phyloP scores from a whole-genome alignment of 2,888 invertebrate genomes.

The Habrosyne pyritoides region DNA sequence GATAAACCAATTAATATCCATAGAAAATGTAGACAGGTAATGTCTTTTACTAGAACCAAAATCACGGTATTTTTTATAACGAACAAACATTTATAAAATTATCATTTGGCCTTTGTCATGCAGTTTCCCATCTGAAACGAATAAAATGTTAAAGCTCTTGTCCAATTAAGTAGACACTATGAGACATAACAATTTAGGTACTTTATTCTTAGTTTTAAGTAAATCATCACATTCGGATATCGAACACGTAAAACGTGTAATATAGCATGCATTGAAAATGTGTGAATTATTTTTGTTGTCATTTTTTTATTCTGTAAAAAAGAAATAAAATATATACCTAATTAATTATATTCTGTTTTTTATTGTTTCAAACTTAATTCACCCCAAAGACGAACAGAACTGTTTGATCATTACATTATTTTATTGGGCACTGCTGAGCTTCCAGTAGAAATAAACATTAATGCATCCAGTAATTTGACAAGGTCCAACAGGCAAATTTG shows the following conservation, averaged over 20 bases:
- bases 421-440: too few species aligned
- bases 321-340: constrained; percentile 36
- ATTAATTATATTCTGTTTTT: constrained; percentile 24
- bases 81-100: too few species aligned
- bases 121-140: not conserved
- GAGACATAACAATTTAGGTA: not conserved
- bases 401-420: too few species aligned
- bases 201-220: constrained; percentile 12
- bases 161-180: not conserved
- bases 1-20: not conserved
- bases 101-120: not conserved
- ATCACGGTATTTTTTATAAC: too few species aligned
- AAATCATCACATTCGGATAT: constrained; percentile 26
- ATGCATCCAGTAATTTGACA: too few species aligned
- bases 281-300: constrained; percentile 20
- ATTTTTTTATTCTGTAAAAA: constrained; percentile 43
- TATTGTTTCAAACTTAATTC: too few species aligned
- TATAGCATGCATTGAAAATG: constrained; percentile 31
- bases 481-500: too few species aligned
- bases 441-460: too few species aligned
- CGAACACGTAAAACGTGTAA: constrained; percentile 19
- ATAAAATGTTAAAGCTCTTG: not conserved
- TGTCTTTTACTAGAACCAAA: too few species aligned
- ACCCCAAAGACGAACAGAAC: too few species aligned
- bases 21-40: not conserved